Evolutionary conservation across 2,888 invertebrate genomes (phyloP).

Genomic region (Clanis bilineata): DNA sequence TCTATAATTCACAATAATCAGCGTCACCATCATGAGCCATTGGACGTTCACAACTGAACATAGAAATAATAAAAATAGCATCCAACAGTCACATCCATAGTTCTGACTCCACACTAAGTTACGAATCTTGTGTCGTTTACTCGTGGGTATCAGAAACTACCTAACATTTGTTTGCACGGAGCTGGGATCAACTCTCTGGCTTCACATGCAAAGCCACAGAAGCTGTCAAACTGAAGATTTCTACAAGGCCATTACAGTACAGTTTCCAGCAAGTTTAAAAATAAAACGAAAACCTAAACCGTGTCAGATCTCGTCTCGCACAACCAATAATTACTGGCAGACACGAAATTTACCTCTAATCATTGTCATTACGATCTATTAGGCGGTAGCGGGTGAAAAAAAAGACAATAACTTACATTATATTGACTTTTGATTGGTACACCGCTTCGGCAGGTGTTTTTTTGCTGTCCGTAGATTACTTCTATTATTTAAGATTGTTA

Average conservation of each 20-base stretch:
- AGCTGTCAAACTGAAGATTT: no score
- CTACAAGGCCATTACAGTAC: neutral
- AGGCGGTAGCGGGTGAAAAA: constrained; percentile 46
- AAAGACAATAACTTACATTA: constrained; percentile 49
- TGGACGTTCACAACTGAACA: no score
- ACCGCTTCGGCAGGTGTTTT: constrained; percentile 19
- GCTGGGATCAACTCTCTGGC: no score
- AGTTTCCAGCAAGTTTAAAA: neutral
- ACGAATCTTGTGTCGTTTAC: no score
- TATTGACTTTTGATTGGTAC: constrained; percentile 48
- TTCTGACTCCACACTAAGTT: no score
- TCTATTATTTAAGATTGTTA: constrained; percentile 22
- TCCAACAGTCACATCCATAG: no score
- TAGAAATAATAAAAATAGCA: no score
- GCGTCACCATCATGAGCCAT: no score
- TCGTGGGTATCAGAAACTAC: no score
- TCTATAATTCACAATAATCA: no score
- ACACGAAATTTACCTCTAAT: constrained; percentile 53
- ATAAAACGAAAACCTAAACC: constrained; percentile 27
- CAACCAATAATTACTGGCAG: constrained; percentile 51
- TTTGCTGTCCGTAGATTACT: constrained; percentile 25
- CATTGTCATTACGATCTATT: constrained; percentile 62
- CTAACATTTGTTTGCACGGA: no score
- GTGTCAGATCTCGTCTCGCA: constrained; percentile 29
- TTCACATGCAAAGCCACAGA: no score